phyloP scores from a whole-genome alignment of 2,797 vertebrate species.

The Scolopax rusticola region DNA sequence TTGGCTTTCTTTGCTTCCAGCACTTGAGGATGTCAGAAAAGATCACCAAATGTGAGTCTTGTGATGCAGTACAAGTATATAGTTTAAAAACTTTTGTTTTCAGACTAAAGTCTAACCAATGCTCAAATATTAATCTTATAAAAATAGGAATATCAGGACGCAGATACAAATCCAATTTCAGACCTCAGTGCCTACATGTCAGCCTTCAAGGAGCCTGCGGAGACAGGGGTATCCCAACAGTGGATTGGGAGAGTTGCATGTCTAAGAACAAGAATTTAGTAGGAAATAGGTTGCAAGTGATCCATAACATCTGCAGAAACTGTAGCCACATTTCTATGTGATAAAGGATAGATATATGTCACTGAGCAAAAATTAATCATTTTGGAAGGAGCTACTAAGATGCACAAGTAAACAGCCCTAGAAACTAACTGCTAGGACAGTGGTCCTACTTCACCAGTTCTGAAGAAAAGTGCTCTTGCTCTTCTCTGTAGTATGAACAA shows the following conservation, averaged over 20 bases:
- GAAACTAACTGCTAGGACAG: not conserved
- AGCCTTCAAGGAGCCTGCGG: not conserved
- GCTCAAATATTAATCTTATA: not conserved
- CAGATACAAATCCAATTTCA: not conserved
- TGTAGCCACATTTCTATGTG: not conserved
- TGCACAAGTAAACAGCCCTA: not conserved
- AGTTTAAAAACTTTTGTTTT: not conserved
- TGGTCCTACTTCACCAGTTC: not conserved
- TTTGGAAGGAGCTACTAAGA: not conserved
- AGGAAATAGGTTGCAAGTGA: not conserved
- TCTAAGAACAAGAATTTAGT: not conserved
- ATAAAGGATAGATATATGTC: not conserved
- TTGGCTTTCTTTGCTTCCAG: not conserved
- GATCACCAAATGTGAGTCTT: not conserved
- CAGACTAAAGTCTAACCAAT: not conserved
- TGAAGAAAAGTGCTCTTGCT: not conserved
- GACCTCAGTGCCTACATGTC: not conserved
- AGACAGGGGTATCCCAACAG: not conserved
- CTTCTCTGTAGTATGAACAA: not conserved
- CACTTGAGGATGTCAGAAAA: not conserved
- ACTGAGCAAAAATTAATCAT: not conserved
- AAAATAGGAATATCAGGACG: not conserved
- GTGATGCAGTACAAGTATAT: fast-evolving
- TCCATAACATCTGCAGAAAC: not conserved
- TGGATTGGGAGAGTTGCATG: not conserved